Conservation (phyloP, 2,888 invertebrate genomes). For the Boloria euphrosyne region DNA sequence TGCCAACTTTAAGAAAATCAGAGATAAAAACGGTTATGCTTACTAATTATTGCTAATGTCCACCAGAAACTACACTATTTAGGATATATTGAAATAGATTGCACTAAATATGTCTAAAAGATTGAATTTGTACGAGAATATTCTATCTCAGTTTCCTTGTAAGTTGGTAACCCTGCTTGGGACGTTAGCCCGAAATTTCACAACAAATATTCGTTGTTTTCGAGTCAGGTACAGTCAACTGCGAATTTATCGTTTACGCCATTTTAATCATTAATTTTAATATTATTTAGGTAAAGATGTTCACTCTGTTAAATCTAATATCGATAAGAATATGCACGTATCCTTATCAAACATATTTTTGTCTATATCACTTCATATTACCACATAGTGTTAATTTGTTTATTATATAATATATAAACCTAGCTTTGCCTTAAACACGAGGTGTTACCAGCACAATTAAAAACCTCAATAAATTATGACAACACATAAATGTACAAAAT, state of each 20-base stretch:
- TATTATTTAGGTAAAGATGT: no score
- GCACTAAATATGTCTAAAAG: conserved; percentile 10
- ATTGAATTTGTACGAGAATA: conserved; percentile 2
- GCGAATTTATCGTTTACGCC: conserved; percentile 24
- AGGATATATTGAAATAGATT: conserved; percentile 9
- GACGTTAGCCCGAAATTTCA: conserved; percentile 54
- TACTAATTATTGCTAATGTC: conserved; percentile 16
- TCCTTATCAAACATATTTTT: no score
- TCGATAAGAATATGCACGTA: no score
- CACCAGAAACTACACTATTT: conserved; percentile 16
- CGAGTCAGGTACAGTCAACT: conserved; percentile 36
- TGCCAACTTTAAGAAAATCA: conserved; percentile 12
- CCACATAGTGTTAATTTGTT: no score
- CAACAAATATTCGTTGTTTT: conserved; percentile 70
- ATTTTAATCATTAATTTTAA: conserved; percentile 15
- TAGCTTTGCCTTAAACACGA: no score
- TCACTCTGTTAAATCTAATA: no score
- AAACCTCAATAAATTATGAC: not conserved
- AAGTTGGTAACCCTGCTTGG: conserved; percentile 37
- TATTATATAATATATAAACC: no score
- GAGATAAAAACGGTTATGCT: not conserved
- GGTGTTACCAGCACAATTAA: no score
- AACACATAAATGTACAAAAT: not conserved
- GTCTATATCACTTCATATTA: no score
- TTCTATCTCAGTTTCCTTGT: conserved; percentile 7